Evolutionary conservation across 2,888 invertebrate genomes (phyloP), one percentile per base, ranked within the genome.

Genomic region (Tenodera sinensis): DNA sequence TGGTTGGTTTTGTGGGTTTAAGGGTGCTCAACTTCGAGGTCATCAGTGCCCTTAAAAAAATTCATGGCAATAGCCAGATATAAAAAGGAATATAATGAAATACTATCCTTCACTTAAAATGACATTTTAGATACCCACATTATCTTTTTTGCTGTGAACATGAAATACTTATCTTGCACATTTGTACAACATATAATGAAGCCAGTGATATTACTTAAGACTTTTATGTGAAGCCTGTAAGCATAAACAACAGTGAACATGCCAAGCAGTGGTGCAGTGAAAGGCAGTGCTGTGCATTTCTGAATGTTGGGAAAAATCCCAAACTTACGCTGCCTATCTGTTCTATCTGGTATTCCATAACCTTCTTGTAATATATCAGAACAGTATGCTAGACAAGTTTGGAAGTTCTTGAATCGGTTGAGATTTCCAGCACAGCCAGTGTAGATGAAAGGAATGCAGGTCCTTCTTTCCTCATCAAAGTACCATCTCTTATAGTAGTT

Each of bases 391-490:
- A 95, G 93, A 93, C 97, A 98, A 92, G 96, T 95, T 92, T 96
- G 95, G 93, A 95, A 95, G 89, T 96, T 95, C 93, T 94, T 95
- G 95, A 98, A 98, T 94, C 96, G 96, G 94, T 98, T 98, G 92
- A 95, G 95, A 94, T 97, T 98, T 92, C 98, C 98, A 91, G 96
- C 96, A 94, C 98, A 98, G 94, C 98, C 98, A 91, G 96, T 95
- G 94, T 97, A 98, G 92, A 96, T 95, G 94, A 98, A 98, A 89
- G 95, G 95, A 91, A 96, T 93, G 93, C 98, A 98, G 92, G 95
- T 96, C 91, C 95, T 96, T 91, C 94, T 94, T 88, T 94, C 94
- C 91, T 95, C 95, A 93, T 96, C 96, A 93, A 96, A 97, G 94
- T 96, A 95, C 96, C 96, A 98, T 92, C 97, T 95, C 91, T 95